A percentile compares a stretch with the other conserved stretches of the same genome.
These are phyloP conservation scores for Zapornia atra DNA, from an alignment of 2,113 vertebrate genomes.

Conservation along the genomic window DNA sequence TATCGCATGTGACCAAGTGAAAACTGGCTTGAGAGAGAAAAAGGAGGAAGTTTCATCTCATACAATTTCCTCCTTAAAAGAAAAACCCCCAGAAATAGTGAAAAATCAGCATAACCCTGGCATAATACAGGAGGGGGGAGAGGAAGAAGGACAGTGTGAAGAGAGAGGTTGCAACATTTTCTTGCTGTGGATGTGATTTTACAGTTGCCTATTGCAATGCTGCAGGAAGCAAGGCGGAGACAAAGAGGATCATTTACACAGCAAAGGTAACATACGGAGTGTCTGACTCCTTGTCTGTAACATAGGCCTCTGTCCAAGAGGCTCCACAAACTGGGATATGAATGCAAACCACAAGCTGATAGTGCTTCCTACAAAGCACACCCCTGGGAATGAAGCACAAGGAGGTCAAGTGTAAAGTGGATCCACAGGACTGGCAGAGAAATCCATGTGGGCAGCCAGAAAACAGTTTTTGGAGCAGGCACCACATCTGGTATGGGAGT, in stretches of 20 bases:
- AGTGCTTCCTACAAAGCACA: not conserved
- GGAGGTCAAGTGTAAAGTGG: accelerated
- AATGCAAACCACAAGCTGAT: not conserved
- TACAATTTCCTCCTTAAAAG: not conserved
- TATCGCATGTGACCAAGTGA: not conserved
- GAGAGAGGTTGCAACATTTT: not conserved
- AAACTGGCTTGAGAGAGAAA: not conserved
- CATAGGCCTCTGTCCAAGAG: not conserved
- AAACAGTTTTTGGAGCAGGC: not conserved
- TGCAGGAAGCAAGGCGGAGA: not conserved
- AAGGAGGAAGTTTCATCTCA: not conserved
- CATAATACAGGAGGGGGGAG: not conserved
- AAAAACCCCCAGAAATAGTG: not conserved
- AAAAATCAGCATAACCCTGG: not conserved
- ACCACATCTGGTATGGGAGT: accelerated
- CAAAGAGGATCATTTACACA: not conserved
- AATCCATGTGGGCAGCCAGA: accelerated
- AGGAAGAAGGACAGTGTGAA: not conserved
- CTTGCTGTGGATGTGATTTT: not conserved
- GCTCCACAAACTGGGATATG: not conserved
- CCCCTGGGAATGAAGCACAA: not conserved
- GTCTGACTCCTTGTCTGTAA: not conserved
- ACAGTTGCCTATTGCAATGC: not conserved
- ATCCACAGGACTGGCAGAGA: not conserved
- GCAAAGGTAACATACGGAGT: not conserved